Evolutionary conservation across 2,888 invertebrate species (phyloP).

Genomic region (Aethes cnicana): DNA sequence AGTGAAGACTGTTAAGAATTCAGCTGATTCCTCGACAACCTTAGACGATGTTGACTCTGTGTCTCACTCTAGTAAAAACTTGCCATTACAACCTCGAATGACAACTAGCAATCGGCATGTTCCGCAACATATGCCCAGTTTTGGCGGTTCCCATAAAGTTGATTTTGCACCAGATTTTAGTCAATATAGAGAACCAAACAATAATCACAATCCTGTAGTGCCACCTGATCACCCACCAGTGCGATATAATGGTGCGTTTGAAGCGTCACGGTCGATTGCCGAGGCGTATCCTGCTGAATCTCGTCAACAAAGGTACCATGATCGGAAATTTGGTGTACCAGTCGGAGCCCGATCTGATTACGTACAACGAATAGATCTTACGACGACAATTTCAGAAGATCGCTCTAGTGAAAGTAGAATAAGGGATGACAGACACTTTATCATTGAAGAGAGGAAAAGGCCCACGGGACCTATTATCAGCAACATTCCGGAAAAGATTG

Average conservation of each 20-base stretch:
- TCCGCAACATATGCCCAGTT: constrained; percentile 48
- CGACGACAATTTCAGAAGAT: constrained; percentile 59
- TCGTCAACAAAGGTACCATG: constrained; percentile 59
- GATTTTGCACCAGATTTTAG: constrained; percentile 90
- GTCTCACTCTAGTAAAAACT: constrained; percentile 60
- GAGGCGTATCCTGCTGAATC: constrained; percentile 65
- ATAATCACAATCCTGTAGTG: constrained; percentile 48
- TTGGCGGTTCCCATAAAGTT: constrained; percentile 85
- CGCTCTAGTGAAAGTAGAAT: constrained; percentile 60
- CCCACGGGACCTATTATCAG: constrained; percentile 64
- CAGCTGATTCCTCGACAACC: constrained; percentile 94
- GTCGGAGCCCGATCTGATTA: constrained; percentile 55
- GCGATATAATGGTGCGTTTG: constrained; percentile 65
- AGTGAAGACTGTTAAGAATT: constrained; percentile 93
- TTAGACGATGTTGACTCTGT: constrained; percentile 84
- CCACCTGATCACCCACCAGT: constrained; percentile 50
- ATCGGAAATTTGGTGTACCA: constrained; percentile 58
- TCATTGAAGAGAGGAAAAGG: constrained; percentile 74
- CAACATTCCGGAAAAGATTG: constrained; percentile 78
- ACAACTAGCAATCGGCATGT: constrained; percentile 54
- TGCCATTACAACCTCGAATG: constrained; percentile 57
- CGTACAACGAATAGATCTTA: constrained; percentile 77
- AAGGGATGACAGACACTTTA: constrained; percentile 67
- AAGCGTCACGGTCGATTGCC: constrained; percentile 50
- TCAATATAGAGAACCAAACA: constrained; percentile 67